These are phyloP conservation scores for Dromas ardeola DNA, from an alignment of 2,113 vertebrate species.

Conservation along the genomic window DNA sequence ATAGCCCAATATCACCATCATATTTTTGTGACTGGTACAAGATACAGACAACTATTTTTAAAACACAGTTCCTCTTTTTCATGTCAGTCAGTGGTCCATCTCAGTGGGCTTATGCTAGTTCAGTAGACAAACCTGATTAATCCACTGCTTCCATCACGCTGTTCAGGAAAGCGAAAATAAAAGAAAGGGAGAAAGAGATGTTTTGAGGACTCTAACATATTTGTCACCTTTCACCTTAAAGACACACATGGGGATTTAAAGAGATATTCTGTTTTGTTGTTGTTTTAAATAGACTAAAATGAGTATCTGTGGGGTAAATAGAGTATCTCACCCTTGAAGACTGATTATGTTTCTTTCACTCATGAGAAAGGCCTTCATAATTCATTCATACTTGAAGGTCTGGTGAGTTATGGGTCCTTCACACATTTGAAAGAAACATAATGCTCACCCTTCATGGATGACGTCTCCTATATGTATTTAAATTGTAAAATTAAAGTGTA, in stretches of 20 bases:
- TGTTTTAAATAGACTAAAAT: slow-evolving; percentile 6
- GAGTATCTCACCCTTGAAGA: slow-evolving; percentile 45
- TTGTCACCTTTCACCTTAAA: not conserved
- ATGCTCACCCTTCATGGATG: slow-evolving; percentile 36
- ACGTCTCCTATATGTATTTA: not conserved
- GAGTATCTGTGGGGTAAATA: slow-evolving; percentile 1
- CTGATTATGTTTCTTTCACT: slow-evolving; percentile 50
- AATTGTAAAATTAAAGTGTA: slow-evolving; percentile 25
- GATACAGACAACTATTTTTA: not conserved
- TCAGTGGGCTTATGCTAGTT: not conserved
- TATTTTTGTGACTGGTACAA: not conserved
- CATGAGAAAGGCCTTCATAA: slow-evolving; percentile 43
- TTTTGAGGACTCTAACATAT: not conserved
- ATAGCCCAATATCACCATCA: not conserved
- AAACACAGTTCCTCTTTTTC: not conserved
- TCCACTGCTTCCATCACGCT: not conserved
- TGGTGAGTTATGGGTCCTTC: slow-evolving; percentile 26
- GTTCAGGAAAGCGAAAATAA: not conserved
- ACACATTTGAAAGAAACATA: slow-evolving; percentile 24
- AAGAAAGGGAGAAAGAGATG: not conserved
- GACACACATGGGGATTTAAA: not conserved
- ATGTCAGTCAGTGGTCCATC: not conserved
- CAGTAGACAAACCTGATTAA: not conserved
- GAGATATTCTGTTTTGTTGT: not conserved
- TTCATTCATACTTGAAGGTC: slow-evolving; percentile 37